Evolutionary conservation across 1,140 invertebrate species (phyloP).

Genomic region (Archegozetes longisetosus): DNA sequence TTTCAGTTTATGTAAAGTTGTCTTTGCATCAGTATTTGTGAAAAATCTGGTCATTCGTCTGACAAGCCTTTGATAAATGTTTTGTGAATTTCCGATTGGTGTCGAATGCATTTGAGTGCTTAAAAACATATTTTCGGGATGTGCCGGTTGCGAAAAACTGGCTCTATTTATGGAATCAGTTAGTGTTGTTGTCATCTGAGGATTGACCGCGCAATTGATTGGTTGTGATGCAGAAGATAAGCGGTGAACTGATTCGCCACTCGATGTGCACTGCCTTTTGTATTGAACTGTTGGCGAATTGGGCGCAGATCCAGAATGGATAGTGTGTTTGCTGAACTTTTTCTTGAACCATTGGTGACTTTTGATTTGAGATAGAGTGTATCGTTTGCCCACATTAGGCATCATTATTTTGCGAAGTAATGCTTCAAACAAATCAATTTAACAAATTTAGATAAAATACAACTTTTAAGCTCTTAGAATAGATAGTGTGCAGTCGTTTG

Average conservation of each 20-base stretch:
- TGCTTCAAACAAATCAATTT: conserved; percentile 25
- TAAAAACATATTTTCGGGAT: conserved; percentile 63
- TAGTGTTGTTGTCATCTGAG: neutral
- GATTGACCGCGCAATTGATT: neutral
- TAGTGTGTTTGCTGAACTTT: neutral
- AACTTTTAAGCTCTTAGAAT: no score
- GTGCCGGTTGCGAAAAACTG: conserved; percentile 68
- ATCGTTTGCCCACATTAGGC: conserved; percentile 43
- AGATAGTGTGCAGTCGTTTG: no score
- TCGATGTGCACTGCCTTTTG: conserved; percentile 28
- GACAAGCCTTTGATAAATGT: conserved; percentile 55
- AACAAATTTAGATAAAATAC: no score
- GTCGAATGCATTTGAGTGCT: conserved; percentile 41
- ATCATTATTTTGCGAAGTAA: conserved; percentile 54
- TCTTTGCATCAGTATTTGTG: conserved; percentile 46
- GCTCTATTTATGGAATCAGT: conserved; percentile 33
- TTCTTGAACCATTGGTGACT: conserved; percentile 55
- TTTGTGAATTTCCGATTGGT: conserved; percentile 28
- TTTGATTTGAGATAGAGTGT: conserved; percentile 47
- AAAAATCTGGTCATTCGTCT: conserved; percentile 83
- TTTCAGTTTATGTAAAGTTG: conserved; percentile 43
- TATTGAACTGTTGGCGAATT: neutral
- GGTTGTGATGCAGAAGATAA: conserved; percentile 4
- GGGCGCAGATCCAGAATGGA: neutral
- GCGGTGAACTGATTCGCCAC: conserved; percentile 23